Evolutionary conservation across 2,888 invertebrate species (phyloP).

Genomic region (Eucriotettix oculatus): DNA sequence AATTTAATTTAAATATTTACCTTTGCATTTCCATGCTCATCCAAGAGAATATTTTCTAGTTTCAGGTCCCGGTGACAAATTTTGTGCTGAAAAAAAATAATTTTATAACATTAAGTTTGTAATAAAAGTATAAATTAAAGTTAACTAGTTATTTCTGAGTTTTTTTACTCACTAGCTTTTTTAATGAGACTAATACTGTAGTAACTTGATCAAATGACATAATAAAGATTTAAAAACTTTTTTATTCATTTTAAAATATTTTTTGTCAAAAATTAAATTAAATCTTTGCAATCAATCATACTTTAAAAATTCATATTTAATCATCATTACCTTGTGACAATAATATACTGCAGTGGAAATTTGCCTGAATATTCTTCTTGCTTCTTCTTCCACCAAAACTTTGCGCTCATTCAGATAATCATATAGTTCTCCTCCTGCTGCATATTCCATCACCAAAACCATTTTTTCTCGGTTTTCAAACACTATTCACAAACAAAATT

Average conservation of each 20-base stretch:
- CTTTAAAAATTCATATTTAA: not conserved
- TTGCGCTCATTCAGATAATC: conserved; percentile 89
- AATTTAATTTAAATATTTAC: conserved; percentile 28
- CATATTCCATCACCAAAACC: conserved; percentile 98
- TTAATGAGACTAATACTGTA: no score
- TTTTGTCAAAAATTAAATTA: not conserved
- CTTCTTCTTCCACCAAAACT: conserved; percentile 81
- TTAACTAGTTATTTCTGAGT: no score
- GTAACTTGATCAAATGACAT: no score
- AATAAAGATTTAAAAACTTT: no score
- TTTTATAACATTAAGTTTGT: not conserved
- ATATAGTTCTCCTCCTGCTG: conserved; percentile 94
- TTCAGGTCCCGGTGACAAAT: conserved; percentile 94
- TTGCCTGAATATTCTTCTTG: conserved; percentile 86
- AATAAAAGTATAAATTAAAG: not conserved
- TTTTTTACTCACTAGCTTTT: no score
- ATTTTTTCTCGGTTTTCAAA: conserved; percentile 99
- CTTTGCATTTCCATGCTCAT: conserved; percentile 88
- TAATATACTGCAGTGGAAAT: conserved; percentile 94
- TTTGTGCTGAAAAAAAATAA: conserved; percentile 45
- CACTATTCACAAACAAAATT: conserved; percentile 41
- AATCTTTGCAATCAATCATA: not conserved
- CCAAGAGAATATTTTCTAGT: conserved; percentile 84
- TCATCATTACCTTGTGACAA: conserved; percentile 61
- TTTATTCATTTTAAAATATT: no score